Conservation (phyloP, 2,797 vertebrate genomes). For the Channa striata region DNA sequence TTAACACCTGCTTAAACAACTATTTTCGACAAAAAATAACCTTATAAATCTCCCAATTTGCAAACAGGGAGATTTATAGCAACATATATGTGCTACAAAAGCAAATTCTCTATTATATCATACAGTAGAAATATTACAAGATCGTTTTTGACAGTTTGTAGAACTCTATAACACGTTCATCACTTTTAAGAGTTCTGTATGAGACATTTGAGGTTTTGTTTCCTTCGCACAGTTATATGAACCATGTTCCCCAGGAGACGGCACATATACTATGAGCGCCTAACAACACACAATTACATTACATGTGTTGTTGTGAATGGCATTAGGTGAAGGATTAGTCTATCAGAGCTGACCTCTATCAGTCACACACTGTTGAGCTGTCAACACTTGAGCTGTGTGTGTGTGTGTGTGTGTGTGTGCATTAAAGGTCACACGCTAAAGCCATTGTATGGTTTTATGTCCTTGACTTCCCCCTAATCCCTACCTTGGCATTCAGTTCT, state of each 20-base stretch:
- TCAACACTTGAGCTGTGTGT: constrained; percentile 34
- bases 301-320: constrained; percentile 20
- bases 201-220: background rate
- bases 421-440: constrained; percentile 55
- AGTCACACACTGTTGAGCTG: constrained; percentile 49
- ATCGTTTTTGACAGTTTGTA: too few relatives aligned
- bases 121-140: too few relatives aligned
- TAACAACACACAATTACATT: constrained; percentile 19
- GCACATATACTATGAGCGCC: background rate
- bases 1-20: too few relatives aligned
- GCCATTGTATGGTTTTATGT: constrained; percentile 46
- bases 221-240: background rate
- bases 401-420: constrained; percentile 21
- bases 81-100: too few relatives aligned
- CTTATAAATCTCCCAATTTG: too few relatives aligned
- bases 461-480: constrained; percentile 47
- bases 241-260: background rate
- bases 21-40: too few relatives aligned
- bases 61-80: too few relatives aligned
- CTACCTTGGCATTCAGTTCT: constrained; percentile 62
- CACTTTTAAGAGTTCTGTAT: too few relatives aligned
- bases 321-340: constrained; percentile 33
- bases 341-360: constrained; percentile 48
- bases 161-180: too few relatives aligned
- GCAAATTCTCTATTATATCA: too few relatives aligned